phyloP scores from a whole-genome alignment of 2,888 invertebrate genomes.

The Pyrrhia umbra region DNA sequence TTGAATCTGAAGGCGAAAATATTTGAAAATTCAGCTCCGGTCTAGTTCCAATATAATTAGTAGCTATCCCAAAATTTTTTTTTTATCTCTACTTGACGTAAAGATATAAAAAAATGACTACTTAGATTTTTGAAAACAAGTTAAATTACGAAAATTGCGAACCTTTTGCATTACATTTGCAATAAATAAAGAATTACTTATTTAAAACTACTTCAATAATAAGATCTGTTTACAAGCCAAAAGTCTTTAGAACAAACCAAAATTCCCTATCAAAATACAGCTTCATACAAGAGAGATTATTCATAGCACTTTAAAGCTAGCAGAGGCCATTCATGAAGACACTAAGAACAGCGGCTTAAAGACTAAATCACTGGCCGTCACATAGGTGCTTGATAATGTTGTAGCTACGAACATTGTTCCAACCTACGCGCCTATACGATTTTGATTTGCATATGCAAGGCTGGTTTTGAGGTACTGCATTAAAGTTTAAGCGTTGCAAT shows the following conservation, averaged over 20 bases:
- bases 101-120: too few species aligned
- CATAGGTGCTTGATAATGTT: constrained; percentile 59
- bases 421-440: constrained; percentile 45
- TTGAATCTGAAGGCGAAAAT: too few species aligned
- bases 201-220: too few species aligned
- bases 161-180: too few species aligned
- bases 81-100: too few species aligned
- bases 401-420: constrained; percentile 53
- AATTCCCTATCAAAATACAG: constrained; percentile 12
- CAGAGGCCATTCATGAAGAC: constrained; percentile 45
- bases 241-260: not conserved
- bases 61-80: too few species aligned
- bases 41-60: too few species aligned
- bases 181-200: too few species aligned
- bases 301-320: constrained; percentile 42
- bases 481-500: constrained; percentile 21
- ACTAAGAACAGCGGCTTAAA: constrained; percentile 48
- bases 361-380: constrained; percentile 51
- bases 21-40: too few species aligned
- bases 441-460: constrained; percentile 53
- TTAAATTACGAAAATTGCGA: too few species aligned
- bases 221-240: not conserved
- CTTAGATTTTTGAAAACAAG: too few species aligned
- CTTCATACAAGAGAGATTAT: constrained; percentile 43
- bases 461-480: constrained; percentile 16